Base-by-base conservation (phyloP, 1,140 invertebrate genomes). In the Conopomorpha cramerella region DNA sequence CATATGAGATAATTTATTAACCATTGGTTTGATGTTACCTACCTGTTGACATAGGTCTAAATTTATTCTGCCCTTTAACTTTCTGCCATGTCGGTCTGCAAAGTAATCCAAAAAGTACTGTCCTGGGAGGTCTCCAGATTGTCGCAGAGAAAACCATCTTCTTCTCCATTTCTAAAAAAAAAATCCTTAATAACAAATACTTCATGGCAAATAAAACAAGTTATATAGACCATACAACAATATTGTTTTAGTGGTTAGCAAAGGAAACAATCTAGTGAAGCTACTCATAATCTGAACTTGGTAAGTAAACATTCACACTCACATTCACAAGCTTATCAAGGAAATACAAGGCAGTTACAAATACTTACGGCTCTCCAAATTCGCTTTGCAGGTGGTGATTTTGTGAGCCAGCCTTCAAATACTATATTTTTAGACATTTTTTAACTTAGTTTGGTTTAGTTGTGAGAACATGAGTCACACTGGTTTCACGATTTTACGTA, bases 1-100 rank as follows among this genome's bases (percentile, higher is more conserved):
- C 11, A 30, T 30, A 7, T 30, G 13, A 4, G 10, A n/a, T 2
- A 39, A 8, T 28, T 41, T 16, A n/a, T n/a, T n/a, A n/a, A n/a
- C n/a, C n/a, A n/a, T n/a, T n/a, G n/a, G n/a, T n/a, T 13, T 19
- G 29, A 39, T 30, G 8, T 17, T 30, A 50, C 46, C 55, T 78
- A 93, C 94, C 82, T 96, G 93, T 78, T 96, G 93, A 77, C 94
- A 96, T 61, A 95, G 89, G 82, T 96, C 93, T 46, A 98, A 82
- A 82, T 96, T 90, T 41, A 98, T 96, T 42, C 86, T 84, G 42
- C 95, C 94, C 76, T 96, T 96, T 34, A 91, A 77, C 60, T 92
- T 93, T 46, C 87, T 84, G 58, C 90, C 90, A 49, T 87, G 85
- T 55, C 87, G 84, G 66, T 97, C 93, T 8, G 90, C 89, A 71